phyloP scores from a whole-genome alignment of 2,797 vertebrate genomes.

The Parambassis ranga region DNA sequence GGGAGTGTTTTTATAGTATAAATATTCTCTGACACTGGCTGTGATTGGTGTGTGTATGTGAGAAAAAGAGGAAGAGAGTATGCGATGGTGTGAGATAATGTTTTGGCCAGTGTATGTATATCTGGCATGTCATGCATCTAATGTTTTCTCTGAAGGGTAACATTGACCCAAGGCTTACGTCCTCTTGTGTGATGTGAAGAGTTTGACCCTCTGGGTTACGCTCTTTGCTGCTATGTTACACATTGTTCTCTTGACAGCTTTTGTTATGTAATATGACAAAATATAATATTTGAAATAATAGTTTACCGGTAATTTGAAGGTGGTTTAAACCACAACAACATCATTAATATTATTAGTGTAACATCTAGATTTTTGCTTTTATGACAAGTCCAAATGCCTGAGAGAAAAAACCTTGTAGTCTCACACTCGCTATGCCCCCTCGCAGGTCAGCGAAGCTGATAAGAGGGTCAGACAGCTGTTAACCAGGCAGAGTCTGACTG shows the following conservation, averaged over 20 bases:
- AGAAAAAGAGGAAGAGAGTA: too few relatives aligned
- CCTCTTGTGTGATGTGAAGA: slow-evolving; percentile 46
- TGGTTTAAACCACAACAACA: too few relatives aligned
- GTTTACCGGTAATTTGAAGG: too few relatives aligned
- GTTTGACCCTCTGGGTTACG: slow-evolving; percentile 34
- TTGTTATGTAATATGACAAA: not conserved
- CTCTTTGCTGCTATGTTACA: slow-evolving; percentile 1
- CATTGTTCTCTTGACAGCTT: not conserved
- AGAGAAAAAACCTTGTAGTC: not conserved
- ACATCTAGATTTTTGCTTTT: too few relatives aligned
- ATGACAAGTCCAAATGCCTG: not conserved
- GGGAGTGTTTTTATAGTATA: not conserved
- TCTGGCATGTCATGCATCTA: slow-evolving; percentile 23
- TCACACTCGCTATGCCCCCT: not conserved
- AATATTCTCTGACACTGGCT: not conserved
- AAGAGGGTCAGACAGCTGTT: slow-evolving; percentile 3
- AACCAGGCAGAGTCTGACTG: not conserved
- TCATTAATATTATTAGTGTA: not conserved
- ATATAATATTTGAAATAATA: not conserved
- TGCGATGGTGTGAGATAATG: slow-evolving; percentile 4
- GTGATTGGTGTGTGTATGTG: not conserved
- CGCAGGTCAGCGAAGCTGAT: not conserved
- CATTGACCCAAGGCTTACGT: slow-evolving; percentile 30
- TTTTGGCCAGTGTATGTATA: slow-evolving; percentile 9
- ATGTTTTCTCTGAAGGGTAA: slow-evolving; percentile 39